Conservation (phyloP, 2,888 invertebrate genomes). For the Macropis europaea region DNA sequence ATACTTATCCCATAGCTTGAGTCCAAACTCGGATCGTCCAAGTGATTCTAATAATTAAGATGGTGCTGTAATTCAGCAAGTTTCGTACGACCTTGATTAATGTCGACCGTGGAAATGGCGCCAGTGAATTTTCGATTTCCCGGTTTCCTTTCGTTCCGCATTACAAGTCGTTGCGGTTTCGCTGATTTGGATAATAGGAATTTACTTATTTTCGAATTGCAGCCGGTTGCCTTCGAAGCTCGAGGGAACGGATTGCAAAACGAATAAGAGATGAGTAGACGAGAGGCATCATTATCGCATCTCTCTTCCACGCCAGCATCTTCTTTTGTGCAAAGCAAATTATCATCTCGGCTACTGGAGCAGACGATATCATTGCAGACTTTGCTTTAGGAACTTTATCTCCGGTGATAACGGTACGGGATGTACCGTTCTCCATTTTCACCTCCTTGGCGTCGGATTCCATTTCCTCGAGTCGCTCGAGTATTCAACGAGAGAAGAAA, state of each 20-base stretch:
- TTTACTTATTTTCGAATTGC: not conserved
- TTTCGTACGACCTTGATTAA: too few species aligned
- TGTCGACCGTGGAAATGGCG: too few species aligned
- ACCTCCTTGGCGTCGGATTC: slow-evolving; percentile 5
- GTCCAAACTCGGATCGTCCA: too few species aligned
- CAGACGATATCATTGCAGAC: slow-evolving; percentile 9
- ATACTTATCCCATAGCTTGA: too few species aligned
- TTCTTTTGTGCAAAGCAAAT: slow-evolving; percentile 10
- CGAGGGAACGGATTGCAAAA: too few species aligned
- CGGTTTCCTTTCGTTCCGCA: not conserved
- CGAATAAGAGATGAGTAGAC: not conserved
- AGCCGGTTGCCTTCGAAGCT: too few species aligned
- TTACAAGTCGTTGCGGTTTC: not conserved
- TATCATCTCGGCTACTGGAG: slow-evolving; percentile 17
- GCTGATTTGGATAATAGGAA: not conserved
- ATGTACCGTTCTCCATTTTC: slow-evolving; percentile 21
- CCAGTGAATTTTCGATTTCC: not conserved
- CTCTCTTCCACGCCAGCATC: not conserved
- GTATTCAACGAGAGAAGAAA: not conserved
- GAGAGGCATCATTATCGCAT: slow-evolving; percentile 2
- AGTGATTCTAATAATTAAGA: too few species aligned
- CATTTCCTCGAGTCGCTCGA: slow-evolving; percentile 10
- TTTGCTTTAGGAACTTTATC: slow-evolving; percentile 37
- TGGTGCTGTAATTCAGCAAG: too few species aligned
- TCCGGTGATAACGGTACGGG: slow-evolving; percentile 21